Evolutionary conservation across 2,797 vertebrate genomes (phyloP), one percentile per base, ranked within the genome.

Genomic region (Astyanax mexicanus): DNA sequence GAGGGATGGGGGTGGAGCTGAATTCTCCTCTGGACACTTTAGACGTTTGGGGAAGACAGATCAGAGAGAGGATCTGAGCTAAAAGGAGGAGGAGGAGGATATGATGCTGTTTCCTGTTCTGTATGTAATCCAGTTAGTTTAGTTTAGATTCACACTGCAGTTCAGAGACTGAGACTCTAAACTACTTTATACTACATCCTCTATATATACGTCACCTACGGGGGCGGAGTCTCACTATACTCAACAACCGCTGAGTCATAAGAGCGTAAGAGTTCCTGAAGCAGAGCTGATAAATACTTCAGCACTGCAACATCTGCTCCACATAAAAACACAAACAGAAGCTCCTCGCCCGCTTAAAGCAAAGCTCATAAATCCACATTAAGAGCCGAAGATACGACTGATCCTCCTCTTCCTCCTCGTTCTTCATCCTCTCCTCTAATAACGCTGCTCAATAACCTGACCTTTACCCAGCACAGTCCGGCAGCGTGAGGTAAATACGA

Each of bases 41-140:
- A 17, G 4, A 13, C n/a, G n/a, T n/a, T n/a, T n/a, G n/a, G n/a
- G n/a, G n/a, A n/a, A 62, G 58, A 37, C 58, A 37, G 35, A 62
- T 23, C 12, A 61, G 58, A 61, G 58, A 37, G 35, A n/a, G 40
- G 23, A 61, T n/a, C n/a, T 61, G 58, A 61, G 38, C 58, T 38
- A 38, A 61, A 37, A 61, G 58, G 38, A 35, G 58, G 32, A 21
- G 58, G 6, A 17, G 38, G 58, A 61, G 21, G 8, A 44, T 21
- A 27, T 21, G n/a, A n/a, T n/a, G n/a, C n/a, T n/a, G n/a, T n/a
- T n/a, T n/a, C n/a, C n/a, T n/a, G n/a, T n/a, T n/a, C n/a, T n/a
- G n/a, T n/a, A n/a, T n/a, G n/a, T n/a, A n/a, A n/a, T n/a, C n/a
- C n/a, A n/a, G n/a, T n/a, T n/a, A n/a, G n/a, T n/a, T n/a, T n/a